Percentiles rank a stretch among this genome's conserved stretches.
These are phyloP conservation scores for Pongo pygmaeus DNA, from an alignment of 2,113 vertebrate species.

Conservation along the genomic window DNA sequence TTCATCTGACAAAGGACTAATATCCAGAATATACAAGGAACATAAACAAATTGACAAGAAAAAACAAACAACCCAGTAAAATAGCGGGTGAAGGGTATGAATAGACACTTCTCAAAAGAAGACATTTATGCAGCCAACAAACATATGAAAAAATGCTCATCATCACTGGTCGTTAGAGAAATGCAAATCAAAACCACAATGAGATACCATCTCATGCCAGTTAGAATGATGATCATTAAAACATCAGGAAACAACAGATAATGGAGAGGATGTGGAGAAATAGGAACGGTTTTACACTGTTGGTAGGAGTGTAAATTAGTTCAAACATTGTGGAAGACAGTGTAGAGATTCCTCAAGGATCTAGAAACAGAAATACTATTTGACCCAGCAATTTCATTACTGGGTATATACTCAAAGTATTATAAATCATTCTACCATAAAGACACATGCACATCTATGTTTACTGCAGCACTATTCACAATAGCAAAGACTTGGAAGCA, in stretches of 20 bases:
- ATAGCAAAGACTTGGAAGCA: too few relatives aligned
- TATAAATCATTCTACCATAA: too few relatives aligned
- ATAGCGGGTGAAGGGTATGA: background rate
- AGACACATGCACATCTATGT: too few relatives aligned
- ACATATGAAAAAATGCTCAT: background rate
- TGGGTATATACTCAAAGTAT: too few relatives aligned
- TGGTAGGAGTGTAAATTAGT: background rate
- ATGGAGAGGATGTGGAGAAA: background rate
- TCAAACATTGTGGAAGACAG: background rate
- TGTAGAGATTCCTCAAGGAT: background rate
- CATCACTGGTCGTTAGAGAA: background rate
- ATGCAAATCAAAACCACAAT: background rate
- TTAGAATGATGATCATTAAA: background rate
- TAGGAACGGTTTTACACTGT: background rate
- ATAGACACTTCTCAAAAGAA: background rate
- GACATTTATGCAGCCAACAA: background rate
- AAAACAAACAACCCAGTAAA: too few relatives aligned
- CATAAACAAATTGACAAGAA: background rate
- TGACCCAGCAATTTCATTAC: too few relatives aligned
- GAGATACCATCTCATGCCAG: background rate
- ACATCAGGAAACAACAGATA: background rate
- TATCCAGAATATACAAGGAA: background rate
- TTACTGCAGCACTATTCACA: too few relatives aligned
- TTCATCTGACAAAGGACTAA: background rate
- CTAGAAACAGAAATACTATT: background rate